Base-by-base conservation (phyloP, 2,797 vertebrate species). In the Brachyalestes nurse region DNA sequence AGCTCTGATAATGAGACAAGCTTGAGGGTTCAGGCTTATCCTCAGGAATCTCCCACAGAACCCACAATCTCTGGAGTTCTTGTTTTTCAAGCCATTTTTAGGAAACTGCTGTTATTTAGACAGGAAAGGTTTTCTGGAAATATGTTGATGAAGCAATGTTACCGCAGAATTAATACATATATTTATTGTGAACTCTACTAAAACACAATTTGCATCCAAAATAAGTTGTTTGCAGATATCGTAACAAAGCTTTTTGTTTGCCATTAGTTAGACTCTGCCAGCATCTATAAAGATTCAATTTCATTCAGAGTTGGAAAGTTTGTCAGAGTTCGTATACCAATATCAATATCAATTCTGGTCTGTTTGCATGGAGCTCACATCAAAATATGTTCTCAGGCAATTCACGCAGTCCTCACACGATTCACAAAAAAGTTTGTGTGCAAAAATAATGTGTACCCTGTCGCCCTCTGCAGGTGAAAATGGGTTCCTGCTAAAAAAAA, bases 401-500 rank as follows among this genome's bases (percentile, higher is more conserved):
- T 34, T 34, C 34, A 34, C 34, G 34, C 13, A 47, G 45, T 51
- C 49, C 5, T 57, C 16, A n/a, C 58, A 62, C 3, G 5, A 67
- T 42, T 12, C 17, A n/a, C 40, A 66, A 4, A 23, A 49, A 6
- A 1, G 42, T 23, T 49, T 25, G 5, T 34, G 9, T 12, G 10
- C 47, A 70, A 28, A 70, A 49, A 69, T 49, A 23, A 28, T 10
- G 42, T 80, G 72, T 51, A 61, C 1, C 53, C 75, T 64, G 25
- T 14, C 45, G 55, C 79, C 79, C 72, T 75, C 72, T 81, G 65
- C 67, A 76, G 79, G 79, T 51, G 45, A 61, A 53, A 23, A 75
- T 17, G 19, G 8, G 38, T 17, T 66, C 34, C 8, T 12, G 64
- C 7, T 4, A 5, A 17, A 34, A 60, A 34, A 60, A 60, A 14